Percentiles rank a stretch among this genome's conserved stretches.
Conservation (phyloP, 2,113 vertebrate species). For the Junco hyemalis region DNA sequence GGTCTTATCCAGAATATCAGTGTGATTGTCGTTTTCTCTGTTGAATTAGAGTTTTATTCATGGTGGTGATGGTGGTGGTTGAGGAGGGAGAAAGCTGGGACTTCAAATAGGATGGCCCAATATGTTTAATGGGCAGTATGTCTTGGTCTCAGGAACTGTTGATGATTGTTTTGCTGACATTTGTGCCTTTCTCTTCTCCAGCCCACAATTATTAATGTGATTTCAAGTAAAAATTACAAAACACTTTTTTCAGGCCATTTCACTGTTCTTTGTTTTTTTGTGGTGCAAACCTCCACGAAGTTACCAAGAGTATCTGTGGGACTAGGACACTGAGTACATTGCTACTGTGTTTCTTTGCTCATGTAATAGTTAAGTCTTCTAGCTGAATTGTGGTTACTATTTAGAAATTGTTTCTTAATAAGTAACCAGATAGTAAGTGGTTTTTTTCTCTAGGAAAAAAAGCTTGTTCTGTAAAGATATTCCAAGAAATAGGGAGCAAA, state of each 20-base stretch:
- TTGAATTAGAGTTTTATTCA: not conserved
- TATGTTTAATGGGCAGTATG: not conserved
- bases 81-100: not conserved
- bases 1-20: not conserved
- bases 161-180: not conserved
- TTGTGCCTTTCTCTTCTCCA: not conserved
- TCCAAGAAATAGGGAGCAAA: not conserved
- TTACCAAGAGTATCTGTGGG: not conserved
- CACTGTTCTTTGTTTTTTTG: not conserved
- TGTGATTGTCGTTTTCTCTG: fast-evolving
- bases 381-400: not conserved
- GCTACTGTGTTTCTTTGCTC: not conserved
- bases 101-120: fast-evolving
- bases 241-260: not conserved
- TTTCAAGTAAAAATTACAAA: not conserved
- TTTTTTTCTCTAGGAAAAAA: not conserved
- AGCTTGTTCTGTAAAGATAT: not conserved
- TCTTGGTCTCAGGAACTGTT: not conserved
- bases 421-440: not conserved
- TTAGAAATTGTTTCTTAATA: not conserved
- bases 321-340: not conserved
- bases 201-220: not conserved
- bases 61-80: not conserved
- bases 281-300: not conserved
- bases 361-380: not conserved